These are phyloP conservation scores for Lutraria rhynchaena DNA, from an alignment of 1,140 invertebrate species.

Conservation along the genomic window DNA sequence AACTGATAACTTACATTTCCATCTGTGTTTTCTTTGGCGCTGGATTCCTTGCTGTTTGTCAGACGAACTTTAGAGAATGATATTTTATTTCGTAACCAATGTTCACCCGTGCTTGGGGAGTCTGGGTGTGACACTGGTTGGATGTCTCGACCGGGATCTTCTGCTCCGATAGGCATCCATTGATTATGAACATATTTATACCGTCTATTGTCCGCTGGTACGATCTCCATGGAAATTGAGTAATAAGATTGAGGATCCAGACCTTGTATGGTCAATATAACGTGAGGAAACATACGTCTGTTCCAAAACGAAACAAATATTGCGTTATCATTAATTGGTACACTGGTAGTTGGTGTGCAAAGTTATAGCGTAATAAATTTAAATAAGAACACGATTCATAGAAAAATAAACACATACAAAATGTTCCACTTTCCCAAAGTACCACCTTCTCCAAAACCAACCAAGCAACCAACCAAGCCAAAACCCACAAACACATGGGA, in stretches of 20 bases:
- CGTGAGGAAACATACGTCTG: conserved; percentile 71
- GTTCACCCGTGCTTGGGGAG: conserved; percentile 95
- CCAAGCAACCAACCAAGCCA: too few species aligned
- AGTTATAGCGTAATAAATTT: neutral
- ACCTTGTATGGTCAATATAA: conserved; percentile 55
- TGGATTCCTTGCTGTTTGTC: conserved; percentile 89
- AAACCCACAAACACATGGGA: too few species aligned
- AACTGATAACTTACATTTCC: conserved; percentile 58
- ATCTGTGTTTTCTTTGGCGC: conserved; percentile 16
- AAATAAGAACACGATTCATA: neutral
- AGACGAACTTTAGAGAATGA: conserved; percentile 97
- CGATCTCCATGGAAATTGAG: conserved; percentile 57
- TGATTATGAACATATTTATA: conserved; percentile 65
- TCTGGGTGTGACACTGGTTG: conserved; percentile 96
- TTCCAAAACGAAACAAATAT: neutral
- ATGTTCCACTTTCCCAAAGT: neutral
- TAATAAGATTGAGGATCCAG: conserved; percentile 51
- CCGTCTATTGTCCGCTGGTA: conserved; percentile 58
- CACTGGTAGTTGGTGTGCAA: neutral
- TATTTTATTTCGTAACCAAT: conserved; percentile 97
- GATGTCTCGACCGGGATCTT: conserved; percentile 88
- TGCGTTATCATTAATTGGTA: conserved; percentile 11
- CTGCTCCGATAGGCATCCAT: conserved; percentile 64
- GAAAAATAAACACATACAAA: neutral
- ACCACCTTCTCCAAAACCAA: too few species aligned